Evolutionary conservation across 37 sponge, comb jelly and placozoan species (phyloP), one percentile per base, ranked within the genome.

Genomic region (Ianthella basta): DNA sequence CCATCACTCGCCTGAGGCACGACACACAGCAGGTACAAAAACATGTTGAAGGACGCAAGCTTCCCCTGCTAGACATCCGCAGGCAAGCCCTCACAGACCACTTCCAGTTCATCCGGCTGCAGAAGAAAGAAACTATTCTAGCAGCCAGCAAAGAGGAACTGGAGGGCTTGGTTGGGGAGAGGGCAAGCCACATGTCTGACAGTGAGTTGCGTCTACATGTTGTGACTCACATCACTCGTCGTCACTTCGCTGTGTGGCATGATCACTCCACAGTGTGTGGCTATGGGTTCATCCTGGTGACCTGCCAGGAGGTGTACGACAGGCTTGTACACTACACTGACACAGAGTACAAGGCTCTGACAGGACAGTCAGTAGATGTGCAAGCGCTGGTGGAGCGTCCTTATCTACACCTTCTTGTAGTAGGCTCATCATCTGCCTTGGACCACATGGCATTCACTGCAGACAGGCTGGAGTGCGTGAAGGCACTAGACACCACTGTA

Each of bases 381-480:
- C 86, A 86, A 66, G 67, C 44, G 8, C 23, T 50, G 30, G 69
- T 86, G 24, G 80, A 86, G 41, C 56, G 77, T 16, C 86, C 86
- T 6, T 38, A 74, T 15, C 16, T 85, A 21, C 70, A 85, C 78
- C 36, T 86, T 36, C 55, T 86, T 35, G 86, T 67, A 29, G 78
- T 67, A 24, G 75, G 80, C 32, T 61, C 80, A 38, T 86, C 86
- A 15, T 86, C 80, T 55, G 32, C 55, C 16, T 24, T 44, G 63
- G 86, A 86, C 27, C 79, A 86, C 23, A 50, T 79, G 16, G 64
- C 86, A 50, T 44, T 86, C 35, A 79, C 55, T 35, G 66, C 67
- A 21, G 86, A 86, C 68, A 78, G 86, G 25, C 19, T 86, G 21
- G 66, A 78, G 13, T 86, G 86, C 57, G 23, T 86, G 79, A 59